Evolutionary conservation across 2,888 invertebrate genomes (phyloP).

Genomic region (Incurvaria masculella): DNA sequence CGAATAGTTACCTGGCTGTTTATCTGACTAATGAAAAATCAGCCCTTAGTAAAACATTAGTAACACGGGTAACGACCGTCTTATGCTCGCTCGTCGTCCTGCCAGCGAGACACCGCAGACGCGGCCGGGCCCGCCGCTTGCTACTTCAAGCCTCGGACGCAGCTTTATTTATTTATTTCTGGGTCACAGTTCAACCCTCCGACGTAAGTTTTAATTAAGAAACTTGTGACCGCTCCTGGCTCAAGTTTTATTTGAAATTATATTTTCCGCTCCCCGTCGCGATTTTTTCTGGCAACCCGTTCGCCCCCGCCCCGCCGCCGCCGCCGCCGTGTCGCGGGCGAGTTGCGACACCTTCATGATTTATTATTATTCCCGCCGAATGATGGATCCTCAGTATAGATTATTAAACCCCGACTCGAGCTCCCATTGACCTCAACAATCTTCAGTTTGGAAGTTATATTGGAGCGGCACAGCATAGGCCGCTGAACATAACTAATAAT

Average conservation of each 20-base stretch:
- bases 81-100: no score
- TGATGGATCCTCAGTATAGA: not conserved
- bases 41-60: no score
- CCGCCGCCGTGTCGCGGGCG: conserved; percentile 22
- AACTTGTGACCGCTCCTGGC: conserved; percentile 52
- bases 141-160: conserved; percentile 27
- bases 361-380: conserved; percentile 34
- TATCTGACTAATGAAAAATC: no score
- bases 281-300: conserved; percentile 27
- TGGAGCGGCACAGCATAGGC: no score
- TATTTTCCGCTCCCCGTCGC: conserved; percentile 49
- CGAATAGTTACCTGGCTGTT: no score
- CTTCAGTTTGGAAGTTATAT: no score
- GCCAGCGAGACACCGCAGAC: no score
- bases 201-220: conserved; percentile 59
- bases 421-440: no score
- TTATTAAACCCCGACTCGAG: no score
- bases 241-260: conserved; percentile 55
- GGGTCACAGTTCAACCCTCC: conserved; percentile 48
- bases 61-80: no score
- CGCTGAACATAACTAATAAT: no score
- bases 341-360: conserved; percentile 42
- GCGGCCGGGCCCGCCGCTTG: not conserved
- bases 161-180: conserved; percentile 53
- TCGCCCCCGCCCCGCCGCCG: not conserved